phyloP scores from a whole-genome alignment of 2,888 invertebrate species.

The Lydus trimaculatus region DNA sequence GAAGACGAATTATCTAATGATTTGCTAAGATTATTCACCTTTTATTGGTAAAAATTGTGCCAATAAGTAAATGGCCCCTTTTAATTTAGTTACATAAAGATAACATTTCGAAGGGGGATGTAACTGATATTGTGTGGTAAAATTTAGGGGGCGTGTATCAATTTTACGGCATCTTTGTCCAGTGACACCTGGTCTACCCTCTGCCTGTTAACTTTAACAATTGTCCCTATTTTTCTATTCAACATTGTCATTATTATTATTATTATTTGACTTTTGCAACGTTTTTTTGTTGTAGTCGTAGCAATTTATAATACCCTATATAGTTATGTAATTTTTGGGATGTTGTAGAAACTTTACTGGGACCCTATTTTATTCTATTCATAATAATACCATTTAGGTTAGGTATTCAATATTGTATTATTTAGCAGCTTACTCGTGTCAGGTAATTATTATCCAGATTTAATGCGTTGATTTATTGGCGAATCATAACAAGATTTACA shows the following conservation, averaged over 20 bases:
- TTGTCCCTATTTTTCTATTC: constrained; percentile 38
- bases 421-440: constrained; percentile 5
- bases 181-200: constrained; percentile 60
- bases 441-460: constrained; percentile 7
- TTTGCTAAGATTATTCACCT: no score
- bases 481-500: constrained; percentile 5
- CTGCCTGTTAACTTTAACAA: constrained; percentile 53
- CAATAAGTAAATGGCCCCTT: neutral
- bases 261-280: constrained; percentile 44
- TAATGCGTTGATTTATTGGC: constrained; percentile 4
- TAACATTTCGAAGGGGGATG: neutral
- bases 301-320: neutral
- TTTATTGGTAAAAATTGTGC: neutral
- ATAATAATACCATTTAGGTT: constrained; percentile 5
- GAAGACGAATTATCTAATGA: no score
- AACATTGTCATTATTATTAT: constrained; percentile 25
- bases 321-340: neutral
- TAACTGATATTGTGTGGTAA: constrained; percentile 23
- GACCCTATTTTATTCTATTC: neutral
- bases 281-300: constrained; percentile 35
- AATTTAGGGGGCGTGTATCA: constrained; percentile 30
- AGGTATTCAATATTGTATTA: constrained; percentile 8
- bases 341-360: neutral
- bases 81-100: neutral
- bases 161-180: constrained; percentile 54